Evolutionary conservation across 1,140 invertebrate species (phyloP).

Genomic region (Notospermus geniculatus): DNA sequence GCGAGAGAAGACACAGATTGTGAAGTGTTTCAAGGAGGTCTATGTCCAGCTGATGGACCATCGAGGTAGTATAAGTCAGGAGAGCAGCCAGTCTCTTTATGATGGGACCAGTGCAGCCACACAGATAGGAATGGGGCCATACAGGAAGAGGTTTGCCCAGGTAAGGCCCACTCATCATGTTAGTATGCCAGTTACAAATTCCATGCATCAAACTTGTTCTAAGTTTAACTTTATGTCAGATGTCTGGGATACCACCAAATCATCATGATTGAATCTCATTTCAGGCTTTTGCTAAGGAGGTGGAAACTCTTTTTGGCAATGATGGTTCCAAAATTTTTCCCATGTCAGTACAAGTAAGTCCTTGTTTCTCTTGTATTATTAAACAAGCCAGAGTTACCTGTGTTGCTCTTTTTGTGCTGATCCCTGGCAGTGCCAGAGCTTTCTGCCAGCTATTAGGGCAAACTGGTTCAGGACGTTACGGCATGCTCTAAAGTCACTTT

Average conservation of each 20-base stretch:
- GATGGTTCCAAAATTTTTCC: constrained; percentile 39
- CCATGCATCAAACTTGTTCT: too few species aligned
- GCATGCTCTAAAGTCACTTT: too few species aligned
- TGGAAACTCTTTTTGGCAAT: constrained; percentile 46
- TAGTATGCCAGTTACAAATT: too few species aligned
- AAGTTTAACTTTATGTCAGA: too few species aligned
- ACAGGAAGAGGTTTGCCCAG: constrained; percentile 39
- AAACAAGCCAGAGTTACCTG: too few species aligned
- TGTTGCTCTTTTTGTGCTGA: too few species aligned
- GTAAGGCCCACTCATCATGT: too few species aligned
- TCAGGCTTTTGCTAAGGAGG: constrained; percentile 42
- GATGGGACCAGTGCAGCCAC: constrained; percentile 9
- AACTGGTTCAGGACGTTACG: too few species aligned
- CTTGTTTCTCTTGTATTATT: too few species aligned
- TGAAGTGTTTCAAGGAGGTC: constrained; percentile 30
- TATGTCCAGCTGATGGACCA: constrained; percentile 29
- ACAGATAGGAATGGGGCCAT: constrained; percentile 35
- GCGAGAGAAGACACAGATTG: constrained; percentile 24
- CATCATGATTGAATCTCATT: constrained; percentile 23
- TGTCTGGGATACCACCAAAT: too few species aligned
- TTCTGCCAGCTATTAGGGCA: too few species aligned
- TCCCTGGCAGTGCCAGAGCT: too few species aligned
- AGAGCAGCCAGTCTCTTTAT: constrained; percentile 11
- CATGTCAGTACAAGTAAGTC: constrained; percentile 39
- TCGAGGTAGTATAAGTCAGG: neutral